Base-by-base conservation (phyloP, 2,797 vertebrate genomes). In the Megaceryle alcyon region DNA sequence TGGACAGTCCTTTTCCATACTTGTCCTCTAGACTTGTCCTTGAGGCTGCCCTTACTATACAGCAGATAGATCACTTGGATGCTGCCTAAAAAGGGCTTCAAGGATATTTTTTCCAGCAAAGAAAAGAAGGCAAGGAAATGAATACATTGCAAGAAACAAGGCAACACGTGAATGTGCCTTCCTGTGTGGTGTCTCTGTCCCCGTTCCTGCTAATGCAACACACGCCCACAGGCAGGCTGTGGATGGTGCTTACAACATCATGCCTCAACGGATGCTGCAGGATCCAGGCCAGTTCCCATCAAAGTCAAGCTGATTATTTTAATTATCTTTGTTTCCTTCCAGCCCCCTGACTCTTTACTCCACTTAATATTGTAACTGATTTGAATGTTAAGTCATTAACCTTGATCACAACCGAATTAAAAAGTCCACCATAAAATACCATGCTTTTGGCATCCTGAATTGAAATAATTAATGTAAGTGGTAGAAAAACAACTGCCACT, bases 201-300 rank as follows among this genome's bases (percentile, higher is more conserved):
- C 70, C 37, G 73, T 43, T 94, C 73, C 90, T 64, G 86, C 86
- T 78, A 61, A 53, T 59, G 75, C 69, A 89, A 68, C 84, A 46
- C 92, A 90, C 63, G 54, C 82, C 92, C 93, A 86, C 69, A 15
- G 82, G 41, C 90, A 96, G 92, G 79, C 71, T 94, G 90, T 54
- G 82, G 51, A 59, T 66, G 87, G 54, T 65, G 75, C 77, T 53
- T 73, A 64, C 78, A 87, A 75, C 86, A 78, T 7, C 23, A 6
- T 92, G 78, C 89, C 77, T 69, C 60, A 19, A n/a, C 2, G 10
- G 29, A 29, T 83, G 90, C 92, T 78, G 92, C 82, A 83, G 90
- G 82, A 96, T 92, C 90, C 94, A 93, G 95, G 96, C 92, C 95
- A 95, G 86, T 81, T 77, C 94, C 81, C 85, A 75, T 48, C 92